Conservation (phyloP, 2,888 invertebrate species). For the Synanthedon vespiformis region DNA sequence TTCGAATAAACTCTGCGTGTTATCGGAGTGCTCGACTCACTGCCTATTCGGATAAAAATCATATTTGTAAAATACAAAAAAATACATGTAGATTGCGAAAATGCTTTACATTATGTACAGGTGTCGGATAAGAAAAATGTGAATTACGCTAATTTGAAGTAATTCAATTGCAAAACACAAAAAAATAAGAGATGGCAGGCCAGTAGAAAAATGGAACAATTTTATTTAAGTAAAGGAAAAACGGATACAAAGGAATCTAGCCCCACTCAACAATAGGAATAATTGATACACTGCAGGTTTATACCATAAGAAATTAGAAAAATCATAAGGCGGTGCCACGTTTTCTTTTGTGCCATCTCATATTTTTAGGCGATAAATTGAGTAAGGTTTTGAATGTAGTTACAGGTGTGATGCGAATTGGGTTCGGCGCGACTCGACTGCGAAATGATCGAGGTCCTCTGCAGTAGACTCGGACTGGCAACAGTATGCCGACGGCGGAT, state of each 20-base stretch:
- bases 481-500: constrained; percentile 76
- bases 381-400: constrained; percentile 27
- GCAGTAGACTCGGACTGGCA: constrained; percentile 63
- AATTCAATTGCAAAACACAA: neutral
- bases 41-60: constrained; percentile 43
- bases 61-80: constrained; percentile 15
- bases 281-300: too few relatives aligned
- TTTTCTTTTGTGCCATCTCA: too few relatives aligned
- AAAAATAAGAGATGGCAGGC: too few relatives aligned
- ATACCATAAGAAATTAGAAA: too few relatives aligned
- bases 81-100: constrained; percentile 10
- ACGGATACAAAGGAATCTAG: too few relatives aligned
- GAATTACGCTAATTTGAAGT: constrained; percentile 6
- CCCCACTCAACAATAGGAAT: too few relatives aligned
- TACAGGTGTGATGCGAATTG: constrained; percentile 93
- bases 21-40: constrained; percentile 26
- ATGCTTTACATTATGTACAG: constrained; percentile 61
- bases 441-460: constrained; percentile 81
- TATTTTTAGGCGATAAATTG: too few relatives aligned
- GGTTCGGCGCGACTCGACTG: constrained; percentile 79
- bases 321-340: too few relatives aligned
- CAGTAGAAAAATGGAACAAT: too few relatives aligned
- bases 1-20: constrained; percentile 41
- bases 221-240: too few relatives aligned
- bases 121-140: constrained; percentile 10